These are phyloP conservation scores for Nomada ferruginata DNA, from an alignment of 2,888 invertebrate genomes.

Conservation along the genomic window DNA sequence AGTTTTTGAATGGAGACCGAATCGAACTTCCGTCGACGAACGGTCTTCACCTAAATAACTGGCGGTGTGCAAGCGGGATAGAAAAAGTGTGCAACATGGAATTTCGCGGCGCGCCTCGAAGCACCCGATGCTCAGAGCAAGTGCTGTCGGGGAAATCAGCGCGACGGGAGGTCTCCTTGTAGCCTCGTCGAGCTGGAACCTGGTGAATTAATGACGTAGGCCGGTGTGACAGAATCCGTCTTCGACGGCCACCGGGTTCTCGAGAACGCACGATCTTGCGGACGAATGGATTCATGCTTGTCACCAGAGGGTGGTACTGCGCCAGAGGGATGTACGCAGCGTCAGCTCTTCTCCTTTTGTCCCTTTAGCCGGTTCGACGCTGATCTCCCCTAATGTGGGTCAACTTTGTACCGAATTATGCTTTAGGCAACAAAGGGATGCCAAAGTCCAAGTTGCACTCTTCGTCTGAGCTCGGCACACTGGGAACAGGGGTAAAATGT, in stretches of 20 bases:
- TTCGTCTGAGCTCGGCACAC: too few relatives aligned
- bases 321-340: constrained; percentile 53
- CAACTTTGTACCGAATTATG: constrained; percentile 66
- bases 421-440: constrained; percentile 2
- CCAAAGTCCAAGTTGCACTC: neutral
- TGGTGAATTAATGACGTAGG: constrained; percentile 43
- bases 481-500: too few relatives aligned
- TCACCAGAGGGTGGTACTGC: constrained; percentile 14
- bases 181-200: constrained; percentile 13
- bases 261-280: constrained; percentile 11
- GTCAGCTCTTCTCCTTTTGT: constrained; percentile 45
- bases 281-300: neutral
- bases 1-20: neutral
- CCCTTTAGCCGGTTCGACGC: constrained; percentile 17
- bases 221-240: neutral
- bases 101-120: constrained; percentile 1
- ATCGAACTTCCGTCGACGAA: neutral
- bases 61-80: neutral
- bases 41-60: neutral
- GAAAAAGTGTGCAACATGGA: constrained; percentile 46
- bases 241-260: constrained; percentile 14
- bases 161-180: neutral
- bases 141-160: constrained; percentile 33
- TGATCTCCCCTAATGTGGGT: constrained; percentile 64
- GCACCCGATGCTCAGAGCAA: constrained; percentile 30